Evolutionary conservation across 1,140 invertebrate genomes (phyloP).

Genomic region (Camponotus vicinus): DNA sequence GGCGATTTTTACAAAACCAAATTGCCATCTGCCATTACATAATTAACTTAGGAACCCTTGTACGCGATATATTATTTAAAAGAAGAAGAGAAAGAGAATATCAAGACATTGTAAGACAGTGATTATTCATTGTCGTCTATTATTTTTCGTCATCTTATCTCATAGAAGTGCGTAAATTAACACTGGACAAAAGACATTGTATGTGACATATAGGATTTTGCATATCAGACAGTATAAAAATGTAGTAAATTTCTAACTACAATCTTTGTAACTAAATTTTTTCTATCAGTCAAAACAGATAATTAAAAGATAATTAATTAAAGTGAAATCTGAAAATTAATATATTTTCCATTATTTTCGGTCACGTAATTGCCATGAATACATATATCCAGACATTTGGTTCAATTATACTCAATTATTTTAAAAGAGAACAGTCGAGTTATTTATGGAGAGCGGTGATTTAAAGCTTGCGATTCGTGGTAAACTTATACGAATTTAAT

Average conservation of each 20-base stretch:
- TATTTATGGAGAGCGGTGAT: slow-evolving; percentile 65
- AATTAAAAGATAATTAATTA: not conserved
- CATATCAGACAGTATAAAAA: not conserved
- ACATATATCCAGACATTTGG: slow-evolving; percentile 32
- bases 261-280: not conserved
- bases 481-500: slow-evolving; percentile 67
- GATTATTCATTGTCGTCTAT: not conserved
- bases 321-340: slow-evolving; percentile 3
- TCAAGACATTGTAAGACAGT: slow-evolving; percentile 31
- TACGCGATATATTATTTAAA: slow-evolving; percentile 66
- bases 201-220: not conserved
- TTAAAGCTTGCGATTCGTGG: slow-evolving; percentile 44
- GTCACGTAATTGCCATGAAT: not conserved
- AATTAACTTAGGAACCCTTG: slow-evolving; percentile 66
- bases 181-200: not conserved
- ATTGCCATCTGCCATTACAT: slow-evolving; percentile 59
- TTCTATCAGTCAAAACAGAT: not conserved
- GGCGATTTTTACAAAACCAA: slow-evolving; percentile 62
- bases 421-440: slow-evolving; percentile 41
- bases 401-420: slow-evolving; percentile 74
- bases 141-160: slow-evolving; percentile 68
- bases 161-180: slow-evolving; percentile 48
- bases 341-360: slow-evolving; percentile 29
- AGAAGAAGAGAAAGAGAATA: not conserved
- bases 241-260: not conserved